These are phyloP conservation scores for Tenebrio molitor DNA, from an alignment of 1,140 invertebrate species.

Conservation along the genomic window DNA sequence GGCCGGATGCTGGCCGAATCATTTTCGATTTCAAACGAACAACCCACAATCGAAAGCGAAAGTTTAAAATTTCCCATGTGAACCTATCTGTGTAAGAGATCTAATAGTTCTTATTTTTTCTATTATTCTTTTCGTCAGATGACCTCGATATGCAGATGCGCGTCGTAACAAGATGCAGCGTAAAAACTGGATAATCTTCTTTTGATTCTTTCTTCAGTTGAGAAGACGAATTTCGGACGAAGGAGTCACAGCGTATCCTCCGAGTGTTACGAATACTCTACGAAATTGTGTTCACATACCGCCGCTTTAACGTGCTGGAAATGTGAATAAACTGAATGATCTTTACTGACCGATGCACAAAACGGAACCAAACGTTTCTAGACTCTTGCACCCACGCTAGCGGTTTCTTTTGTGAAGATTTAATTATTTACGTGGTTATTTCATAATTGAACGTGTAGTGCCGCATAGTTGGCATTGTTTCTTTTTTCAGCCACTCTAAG, in stretches of 20 bases:
- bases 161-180: neutral
- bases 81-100: constrained; percentile 23
- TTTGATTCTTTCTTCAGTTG: neutral
- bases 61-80: constrained; percentile 37
- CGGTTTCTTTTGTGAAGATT: constrained; percentile 28
- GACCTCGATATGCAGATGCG: constrained; percentile 21
- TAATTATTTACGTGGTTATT: constrained; percentile 15
- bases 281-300: constrained; percentile 39
- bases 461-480: neutral
- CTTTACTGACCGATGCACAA: constrained; percentile 41
- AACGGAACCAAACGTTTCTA: constrained; percentile 35
- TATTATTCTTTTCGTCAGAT: constrained; percentile 30
- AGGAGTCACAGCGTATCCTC: neutral
- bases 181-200: neutral
- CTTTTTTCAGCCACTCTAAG: neutral
- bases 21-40: constrained; percentile 33
- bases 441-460: neutral
- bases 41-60: constrained; percentile 32
- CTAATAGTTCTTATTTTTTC: constrained; percentile 3
- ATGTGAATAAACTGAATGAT: constrained; percentile 46
- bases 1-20: constrained; percentile 33
- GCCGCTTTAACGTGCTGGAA: constrained; percentile 45
- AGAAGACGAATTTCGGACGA: neutral
- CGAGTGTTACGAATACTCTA: constrained; percentile 16
- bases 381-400: constrained; percentile 30